Evolutionary conservation across 2,113 vertebrate species (phyloP).

Genomic region (Pelodiscus sinensis): DNA sequence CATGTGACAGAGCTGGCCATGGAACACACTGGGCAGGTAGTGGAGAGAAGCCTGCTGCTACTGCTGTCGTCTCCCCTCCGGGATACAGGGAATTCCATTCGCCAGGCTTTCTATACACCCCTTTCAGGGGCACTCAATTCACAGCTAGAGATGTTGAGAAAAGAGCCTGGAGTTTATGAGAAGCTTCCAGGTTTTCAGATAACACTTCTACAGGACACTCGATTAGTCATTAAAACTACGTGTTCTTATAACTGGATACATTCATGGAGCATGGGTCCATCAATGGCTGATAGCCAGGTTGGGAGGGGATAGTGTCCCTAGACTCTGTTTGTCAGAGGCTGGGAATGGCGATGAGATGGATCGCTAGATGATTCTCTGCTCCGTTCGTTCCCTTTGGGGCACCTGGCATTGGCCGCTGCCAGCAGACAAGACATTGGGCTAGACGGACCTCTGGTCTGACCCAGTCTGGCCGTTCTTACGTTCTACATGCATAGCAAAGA

Average conservation of each 20-base stretch:
- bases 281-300: no score
- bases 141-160: background rate
- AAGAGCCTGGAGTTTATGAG: background rate
- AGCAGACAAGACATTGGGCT: no score
- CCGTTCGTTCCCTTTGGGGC: no score
- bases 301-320: no score
- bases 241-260: no score
- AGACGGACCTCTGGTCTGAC: no score
- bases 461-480: no score
- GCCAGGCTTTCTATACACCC: background rate
- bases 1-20: fast-evolving
- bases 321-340: no score
- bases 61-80: background rate
- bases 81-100: background rate
- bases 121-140: background rate
- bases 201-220: background rate
- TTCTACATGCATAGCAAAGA: background rate
- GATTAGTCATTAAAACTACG: background rate
- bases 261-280: no score
- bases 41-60: background rate
- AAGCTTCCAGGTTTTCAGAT: background rate
- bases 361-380: no score
- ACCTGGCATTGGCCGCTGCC: no score
- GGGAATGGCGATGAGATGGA: no score
- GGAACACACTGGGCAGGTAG: background rate